These are phyloP conservation scores for Trachelus stipa DNA, from an alignment of 2,888 invertebrate genomes.

Conservation along the genomic window DNA sequence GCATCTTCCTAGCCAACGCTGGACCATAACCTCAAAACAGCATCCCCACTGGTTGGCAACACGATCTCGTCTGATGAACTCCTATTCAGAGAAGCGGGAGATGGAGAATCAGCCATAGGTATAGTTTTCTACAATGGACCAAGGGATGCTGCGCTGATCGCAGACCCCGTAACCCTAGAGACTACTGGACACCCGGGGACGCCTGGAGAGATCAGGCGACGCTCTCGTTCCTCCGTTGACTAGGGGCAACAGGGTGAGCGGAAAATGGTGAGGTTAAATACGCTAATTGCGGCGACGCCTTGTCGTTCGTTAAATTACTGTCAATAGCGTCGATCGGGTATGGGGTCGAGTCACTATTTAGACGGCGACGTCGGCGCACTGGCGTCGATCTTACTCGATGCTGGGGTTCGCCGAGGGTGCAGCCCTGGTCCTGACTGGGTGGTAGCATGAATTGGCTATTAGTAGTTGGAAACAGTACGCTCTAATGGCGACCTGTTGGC, in stretches of 20 bases:
- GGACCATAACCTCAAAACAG: not conserved
- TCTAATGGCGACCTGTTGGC: conserved; percentile 66
- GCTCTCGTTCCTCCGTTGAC: not conserved
- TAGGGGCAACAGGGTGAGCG: not conserved
- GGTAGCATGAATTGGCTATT: conserved; percentile 69
- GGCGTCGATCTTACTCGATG: not conserved
- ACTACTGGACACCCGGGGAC: not conserved
- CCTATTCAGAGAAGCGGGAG: conserved; percentile 42
- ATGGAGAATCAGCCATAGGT: conserved; percentile 3
- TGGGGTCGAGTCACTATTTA: not conserved
- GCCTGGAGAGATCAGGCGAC: not conserved
- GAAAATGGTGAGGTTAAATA: conserved; percentile 2
- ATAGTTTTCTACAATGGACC: not conserved
- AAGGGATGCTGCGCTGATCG: not conserved
- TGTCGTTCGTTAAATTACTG: conserved; percentile 5
- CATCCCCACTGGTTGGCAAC: not conserved
- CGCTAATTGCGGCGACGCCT: conserved; percentile 11
- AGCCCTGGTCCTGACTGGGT: conserved; percentile 46
- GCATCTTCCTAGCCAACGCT: not conserved
- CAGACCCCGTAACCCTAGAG: not conserved
- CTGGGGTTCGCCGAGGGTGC: not conserved
- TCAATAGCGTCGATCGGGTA: not conserved
- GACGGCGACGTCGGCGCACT: not conserved
- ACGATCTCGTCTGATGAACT: conserved; percentile 44
- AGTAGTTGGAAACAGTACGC: conserved; percentile 67